A percentile compares a stretch with the other conserved stretches of the same genome.
These are phyloP conservation scores for Poecilia gillii DNA, from an alignment of 2,797 vertebrate species.

Conservation along the genomic window DNA sequence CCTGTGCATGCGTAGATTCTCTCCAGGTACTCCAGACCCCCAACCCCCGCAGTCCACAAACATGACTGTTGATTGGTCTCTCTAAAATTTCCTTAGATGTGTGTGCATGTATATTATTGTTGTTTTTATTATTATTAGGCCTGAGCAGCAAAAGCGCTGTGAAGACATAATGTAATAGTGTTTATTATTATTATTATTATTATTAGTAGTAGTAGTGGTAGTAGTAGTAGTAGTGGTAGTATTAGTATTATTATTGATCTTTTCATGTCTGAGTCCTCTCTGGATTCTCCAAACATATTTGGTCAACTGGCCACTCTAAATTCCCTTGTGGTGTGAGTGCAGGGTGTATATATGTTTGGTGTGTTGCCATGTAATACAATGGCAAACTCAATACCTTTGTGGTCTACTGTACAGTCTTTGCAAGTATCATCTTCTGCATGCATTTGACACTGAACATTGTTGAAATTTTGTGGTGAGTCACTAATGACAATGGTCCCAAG, in stretches of 20 bases:
- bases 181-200: no score
- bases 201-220: no score
- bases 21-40: no score
- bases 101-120: no score
- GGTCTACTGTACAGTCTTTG: background rate
- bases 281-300: background rate
- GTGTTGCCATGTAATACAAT: background rate
- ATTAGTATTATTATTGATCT: background rate
- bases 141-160: no score
- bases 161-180: no score
- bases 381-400: background rate
- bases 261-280: background rate
- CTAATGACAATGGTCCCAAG: background rate
- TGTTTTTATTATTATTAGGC: no score
- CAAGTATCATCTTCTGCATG: background rate
- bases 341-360: background rate
- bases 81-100: no score
- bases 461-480: background rate
- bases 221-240: no score
- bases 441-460: background rate
- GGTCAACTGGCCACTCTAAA: background rate
- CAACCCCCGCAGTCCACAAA: no score
- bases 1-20: no score
- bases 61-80: no score
- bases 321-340: background rate